Percentiles rank a stretch among this genome's conserved stretches.
phyloP scores from a whole-genome alignment of 2,113 vertebrate genomes.

The Alligator sinensis region DNA sequence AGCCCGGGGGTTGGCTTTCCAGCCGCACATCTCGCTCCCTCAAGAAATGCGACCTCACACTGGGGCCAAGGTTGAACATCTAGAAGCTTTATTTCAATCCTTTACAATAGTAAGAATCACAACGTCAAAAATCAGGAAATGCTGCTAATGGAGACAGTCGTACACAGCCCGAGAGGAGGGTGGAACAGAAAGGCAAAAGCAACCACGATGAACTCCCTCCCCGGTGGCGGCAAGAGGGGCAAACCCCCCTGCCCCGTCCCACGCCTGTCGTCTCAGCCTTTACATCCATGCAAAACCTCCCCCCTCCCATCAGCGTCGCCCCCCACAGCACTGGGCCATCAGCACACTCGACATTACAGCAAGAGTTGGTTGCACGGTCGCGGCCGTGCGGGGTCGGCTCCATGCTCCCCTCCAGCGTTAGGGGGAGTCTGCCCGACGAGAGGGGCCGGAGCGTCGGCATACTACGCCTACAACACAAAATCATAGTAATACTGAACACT shows the following conservation, averaged over 20 bases:
- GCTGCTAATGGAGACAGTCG: slow-evolving; percentile 52
- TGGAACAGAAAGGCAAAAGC: slow-evolving; percentile 20
- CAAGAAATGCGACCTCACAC: not conserved
- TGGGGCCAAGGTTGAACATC: slow-evolving; percentile 40
- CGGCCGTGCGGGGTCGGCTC: not conserved
- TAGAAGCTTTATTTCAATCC: slow-evolving; percentile 83
- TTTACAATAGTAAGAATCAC: slow-evolving; percentile 77
- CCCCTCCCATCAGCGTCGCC: not conserved
- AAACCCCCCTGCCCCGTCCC: not conserved
- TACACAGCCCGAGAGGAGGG: slow-evolving; percentile 24
- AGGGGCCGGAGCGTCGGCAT: rapidly evolving
- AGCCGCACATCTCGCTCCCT: too few relatives aligned
- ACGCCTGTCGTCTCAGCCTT: not conserved
- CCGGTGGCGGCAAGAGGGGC: not conserved
- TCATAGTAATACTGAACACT: not conserved
- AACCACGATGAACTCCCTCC: not conserved
- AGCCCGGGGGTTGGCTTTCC: too few relatives aligned
- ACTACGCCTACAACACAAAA: not conserved
- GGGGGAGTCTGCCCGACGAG: rapidly evolving
- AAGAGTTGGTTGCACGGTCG: not conserved
- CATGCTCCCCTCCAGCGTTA: not conserved
- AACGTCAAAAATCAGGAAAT: slow-evolving; percentile 65
- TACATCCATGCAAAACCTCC: not conserved
- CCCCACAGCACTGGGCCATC: not conserved
- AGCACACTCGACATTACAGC: not conserved